These are phyloP conservation scores for Margarornis squamiger DNA, from an alignment of 2,797 vertebrate species.

Conservation along the genomic window DNA sequence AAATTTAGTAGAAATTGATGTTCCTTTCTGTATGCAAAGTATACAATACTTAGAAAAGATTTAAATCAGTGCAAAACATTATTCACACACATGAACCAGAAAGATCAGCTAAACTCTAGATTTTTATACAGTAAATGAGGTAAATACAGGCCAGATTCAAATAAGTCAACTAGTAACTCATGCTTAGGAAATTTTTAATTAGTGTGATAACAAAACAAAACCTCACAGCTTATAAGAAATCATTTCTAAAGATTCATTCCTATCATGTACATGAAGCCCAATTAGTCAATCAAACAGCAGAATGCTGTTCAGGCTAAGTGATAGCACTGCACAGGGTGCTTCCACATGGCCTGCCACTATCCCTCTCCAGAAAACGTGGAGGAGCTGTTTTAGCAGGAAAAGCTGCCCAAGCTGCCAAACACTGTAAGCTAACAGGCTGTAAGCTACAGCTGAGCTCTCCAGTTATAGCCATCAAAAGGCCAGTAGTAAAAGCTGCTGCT, in stretches of 20 bases:
- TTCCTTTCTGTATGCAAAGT: neutral
- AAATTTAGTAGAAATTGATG: neutral
- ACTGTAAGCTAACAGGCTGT: neutral
- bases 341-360: neutral
- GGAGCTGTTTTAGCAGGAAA: neutral
- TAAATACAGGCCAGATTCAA: neutral
- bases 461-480: neutral
- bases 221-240: neutral
- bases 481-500: neutral
- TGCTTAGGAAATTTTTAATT: neutral
- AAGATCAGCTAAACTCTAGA: neutral
- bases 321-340: neutral
- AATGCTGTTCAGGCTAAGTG: neutral
- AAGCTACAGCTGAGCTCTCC: neutral
- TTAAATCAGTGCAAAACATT: neutral
- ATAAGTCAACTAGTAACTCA: neutral
- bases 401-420: neutral
- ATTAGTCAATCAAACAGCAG: neutral
- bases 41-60: neutral
- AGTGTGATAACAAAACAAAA: neutral
- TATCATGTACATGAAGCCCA: neutral
- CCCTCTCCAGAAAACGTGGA: neutral
- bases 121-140: neutral
- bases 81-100: neutral
- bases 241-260: neutral